Conservation (phyloP, 2,888 invertebrate genomes). For the Iselma pallidipennis region DNA sequence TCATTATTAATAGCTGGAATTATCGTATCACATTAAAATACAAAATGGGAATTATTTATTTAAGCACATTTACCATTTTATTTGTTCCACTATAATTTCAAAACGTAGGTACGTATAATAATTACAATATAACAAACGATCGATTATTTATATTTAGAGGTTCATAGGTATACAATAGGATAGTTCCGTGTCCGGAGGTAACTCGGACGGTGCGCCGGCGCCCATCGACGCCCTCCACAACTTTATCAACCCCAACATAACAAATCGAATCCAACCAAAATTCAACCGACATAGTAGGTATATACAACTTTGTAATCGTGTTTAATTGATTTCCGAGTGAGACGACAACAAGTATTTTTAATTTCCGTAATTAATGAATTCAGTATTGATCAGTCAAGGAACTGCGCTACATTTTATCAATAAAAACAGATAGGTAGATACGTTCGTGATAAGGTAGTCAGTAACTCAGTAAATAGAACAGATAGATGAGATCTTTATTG, state of each 20-base stretch:
- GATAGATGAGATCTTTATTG: too few relatives aligned
- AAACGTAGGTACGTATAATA: conserved; percentile 1
- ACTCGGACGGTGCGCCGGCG: not conserved
- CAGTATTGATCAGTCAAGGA: too few relatives aligned
- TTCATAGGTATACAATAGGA: too few relatives aligned
- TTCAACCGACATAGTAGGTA: too few relatives aligned
- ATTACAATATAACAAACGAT: not conserved
- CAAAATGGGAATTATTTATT: conserved; percentile 47
- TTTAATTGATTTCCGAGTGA: too few relatives aligned
- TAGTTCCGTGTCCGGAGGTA: not conserved
- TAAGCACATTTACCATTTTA: conserved; percentile 43
- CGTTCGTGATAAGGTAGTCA: too few relatives aligned
- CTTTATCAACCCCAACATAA: not conserved
- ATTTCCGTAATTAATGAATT: too few relatives aligned
- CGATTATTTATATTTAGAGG: not conserved
- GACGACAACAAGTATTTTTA: not conserved
- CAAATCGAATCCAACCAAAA: not conserved
- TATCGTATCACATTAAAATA: conserved; percentile 48
- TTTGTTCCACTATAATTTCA: conserved; percentile 39
- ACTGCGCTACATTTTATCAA: too few relatives aligned
- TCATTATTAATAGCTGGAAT: conserved; percentile 45
- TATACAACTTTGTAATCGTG: not conserved
- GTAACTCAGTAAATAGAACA: too few relatives aligned
- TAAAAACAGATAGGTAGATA: too few relatives aligned
- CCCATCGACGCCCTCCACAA: not conserved